Evolutionary conservation across 2,113 vertebrate species (phyloP), one percentile per base, ranked within the genome.

Genomic region (Chloebia gouldiae): DNA sequence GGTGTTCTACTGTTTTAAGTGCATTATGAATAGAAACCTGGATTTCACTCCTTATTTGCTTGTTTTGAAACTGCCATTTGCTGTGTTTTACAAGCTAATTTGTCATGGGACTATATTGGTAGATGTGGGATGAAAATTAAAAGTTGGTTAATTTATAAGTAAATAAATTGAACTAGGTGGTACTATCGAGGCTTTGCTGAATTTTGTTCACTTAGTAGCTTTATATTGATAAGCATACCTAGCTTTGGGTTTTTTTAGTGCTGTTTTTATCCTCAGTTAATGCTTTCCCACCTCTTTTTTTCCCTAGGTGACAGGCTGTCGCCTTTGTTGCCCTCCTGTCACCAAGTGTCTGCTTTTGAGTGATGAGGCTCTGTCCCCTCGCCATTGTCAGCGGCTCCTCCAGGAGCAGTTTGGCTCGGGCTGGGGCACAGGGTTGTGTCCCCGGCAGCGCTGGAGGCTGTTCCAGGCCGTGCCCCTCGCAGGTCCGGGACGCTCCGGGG

Each of bases 321-420:
- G 64, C 56, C 73, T 84, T 51, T n/a, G 60, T 40, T 78, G 61
- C 78, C 87, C 70, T 89, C 49, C 57, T 94, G 78, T 78, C 77
- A 86, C 30, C 33, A 37, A 37, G 61, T 8, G 1, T 73, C 33
- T 59, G 14, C 56, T 42, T n/a, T 57, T 86, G 83, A 81, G 54
- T 50, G 84, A 86, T 89, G 16, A 66, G 51, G 56, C 42, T 44
- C 51, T 30, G 10, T 51, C 69, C 66, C 47, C 35, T 61, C 1
- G 24, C 56, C 61, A 49, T 81, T 25, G 59, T 51, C 0, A 0
- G 18, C 25, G 44, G 30, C 39, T 30, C 47, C 28, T 63, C 9
- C 3, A 1, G 0, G 4, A 33, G 65, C 85, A 40, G 13, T 79
- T 66, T 31, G 47, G 39, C 73, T 78, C 6, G n/a, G 66, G 59